Evolutionary conservation across 2,888 invertebrate genomes (phyloP).

Genomic region (Disparrhopalites patrizii): DNA sequence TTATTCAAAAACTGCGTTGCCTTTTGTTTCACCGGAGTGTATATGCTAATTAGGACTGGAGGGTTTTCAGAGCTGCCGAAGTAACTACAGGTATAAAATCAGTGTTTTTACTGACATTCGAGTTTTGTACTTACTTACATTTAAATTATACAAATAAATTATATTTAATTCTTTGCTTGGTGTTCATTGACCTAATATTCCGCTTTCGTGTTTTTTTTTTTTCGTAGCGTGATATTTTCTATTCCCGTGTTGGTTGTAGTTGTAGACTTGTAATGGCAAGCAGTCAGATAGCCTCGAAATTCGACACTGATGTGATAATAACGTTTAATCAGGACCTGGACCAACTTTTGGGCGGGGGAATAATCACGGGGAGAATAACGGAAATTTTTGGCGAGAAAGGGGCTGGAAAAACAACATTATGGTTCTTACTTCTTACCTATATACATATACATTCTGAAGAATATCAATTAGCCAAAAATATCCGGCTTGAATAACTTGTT

Average conservation of each 20-base stretch:
- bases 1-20: too few relatives aligned
- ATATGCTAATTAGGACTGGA: too few relatives aligned
- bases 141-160: not conserved
- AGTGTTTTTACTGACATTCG: not conserved
- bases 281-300: not conserved
- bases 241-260: too few relatives aligned
- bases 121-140: not conserved
- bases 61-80: too few relatives aligned
- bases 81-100: too few relatives aligned
- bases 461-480: too few relatives aligned
- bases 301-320: not conserved
- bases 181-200: too few relatives aligned
- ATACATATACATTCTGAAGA: too few relatives aligned
- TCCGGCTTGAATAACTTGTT: too few relatives aligned
- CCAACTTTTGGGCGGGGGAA: constrained; percentile 35
- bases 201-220: too few relatives aligned
- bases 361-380: constrained; percentile 36
- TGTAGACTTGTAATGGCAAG: not conserved
- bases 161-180: not conserved
- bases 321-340: constrained; percentile 37
- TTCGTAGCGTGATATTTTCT: too few relatives aligned
- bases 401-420: constrained; percentile 43
- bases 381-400: constrained; percentile 44
- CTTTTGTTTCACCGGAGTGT: too few relatives aligned
- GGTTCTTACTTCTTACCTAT: constrained; percentile 14